Evolutionary conservation across 2,797 vertebrate genomes (phyloP), one percentile per base, ranked within the genome.

Genomic region (Nasua narica): DNA sequence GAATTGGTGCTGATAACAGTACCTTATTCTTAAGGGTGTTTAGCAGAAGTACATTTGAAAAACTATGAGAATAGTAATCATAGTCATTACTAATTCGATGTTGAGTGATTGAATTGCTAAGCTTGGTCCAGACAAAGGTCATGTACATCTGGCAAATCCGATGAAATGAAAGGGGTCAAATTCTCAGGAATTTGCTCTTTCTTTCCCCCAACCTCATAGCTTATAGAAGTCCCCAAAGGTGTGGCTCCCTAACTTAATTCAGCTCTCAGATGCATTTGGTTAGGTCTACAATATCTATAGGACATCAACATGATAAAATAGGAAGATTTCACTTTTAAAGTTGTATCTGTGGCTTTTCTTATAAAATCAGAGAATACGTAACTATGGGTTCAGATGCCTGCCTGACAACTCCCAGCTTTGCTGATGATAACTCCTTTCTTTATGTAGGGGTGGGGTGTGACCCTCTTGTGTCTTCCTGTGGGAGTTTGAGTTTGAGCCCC

Each of bases 131-230:
- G 74, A 78, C 77, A 70, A 84, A n/a, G 67, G 87, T 90, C 48
- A 50, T 91, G 27, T 69, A 91, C 72, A 48, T 94, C 67, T 94
- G 77, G 23, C 23, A 96, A 95, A 70, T 65, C 29, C 56, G 76
- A 18, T 74, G 96, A 93, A 84, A 82, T 13, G 52, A 95, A 43
- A 79, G 83, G 78, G 82, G 85, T 92, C 92, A 74, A 76, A 91
- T 97, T 95, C 62, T 82, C 35, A n/a, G 21, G 23, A 94, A 87
- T 87, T 86, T 97, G 35, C 60, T 77, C 13, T 32, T 14, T n/a
- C 5, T 19, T 16, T 23, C 14, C 10, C 52, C 14, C 37, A 88
- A 13, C 13, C 18, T 79, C 13, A 19, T 11, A 43, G 29, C 19
- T 74, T 91, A 46, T 16, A 56, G 25, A 46, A 58, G 46, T 70